Base-by-base conservation (phyloP, 2,888 invertebrate genomes). In the Nephrocerus scutellatus region DNA sequence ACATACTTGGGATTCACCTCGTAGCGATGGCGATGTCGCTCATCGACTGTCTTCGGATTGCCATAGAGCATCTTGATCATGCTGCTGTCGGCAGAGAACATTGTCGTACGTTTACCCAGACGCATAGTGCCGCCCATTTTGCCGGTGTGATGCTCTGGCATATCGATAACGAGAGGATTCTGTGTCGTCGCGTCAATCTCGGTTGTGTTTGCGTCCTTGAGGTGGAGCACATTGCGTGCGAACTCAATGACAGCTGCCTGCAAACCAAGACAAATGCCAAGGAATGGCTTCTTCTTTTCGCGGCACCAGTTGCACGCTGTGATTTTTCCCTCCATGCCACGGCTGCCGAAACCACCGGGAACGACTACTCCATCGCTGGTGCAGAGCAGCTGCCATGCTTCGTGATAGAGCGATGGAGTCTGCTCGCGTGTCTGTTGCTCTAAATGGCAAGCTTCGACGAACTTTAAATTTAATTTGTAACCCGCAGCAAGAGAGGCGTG, bases 51-150 rank as follows among this genome's bases (percentile, higher is more conserved):
- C 9, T 82, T 78, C 45, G 79, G 80, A 54, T 77, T 79, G 5
- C 84, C 84, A 70, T 92, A 92, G 4, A 92, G 67, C 63, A 80
- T 76, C 42, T 75, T 76, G 51, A 84, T 73, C 47, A 77, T 65
- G 53, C 74, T 74, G 3, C 73, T 67, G 3, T 66, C 72, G 3
- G 64, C 54, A 43, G 79, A 77, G 61, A 99, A 86, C 25, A 82
- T 70, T 1, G 97, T 97, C 42, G 78, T 80, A 54, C 96, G 78
- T 60, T 84, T 87, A n/a, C 98, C 98, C 30, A 99, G 72, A 42
- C 98, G 74, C 98, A 99, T 98, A 0, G 98, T 98, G 7, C 96
- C 98, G 3, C 98, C 98, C 74, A 91, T 79, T 51, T 84, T 77
- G 1, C 90, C 93, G 0, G 83, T 80, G 63, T 91, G 90, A 66